Evolutionary conservation across 2,113 vertebrate species (phyloP).

Genomic region (Ceyx cyanopectus): DNA sequence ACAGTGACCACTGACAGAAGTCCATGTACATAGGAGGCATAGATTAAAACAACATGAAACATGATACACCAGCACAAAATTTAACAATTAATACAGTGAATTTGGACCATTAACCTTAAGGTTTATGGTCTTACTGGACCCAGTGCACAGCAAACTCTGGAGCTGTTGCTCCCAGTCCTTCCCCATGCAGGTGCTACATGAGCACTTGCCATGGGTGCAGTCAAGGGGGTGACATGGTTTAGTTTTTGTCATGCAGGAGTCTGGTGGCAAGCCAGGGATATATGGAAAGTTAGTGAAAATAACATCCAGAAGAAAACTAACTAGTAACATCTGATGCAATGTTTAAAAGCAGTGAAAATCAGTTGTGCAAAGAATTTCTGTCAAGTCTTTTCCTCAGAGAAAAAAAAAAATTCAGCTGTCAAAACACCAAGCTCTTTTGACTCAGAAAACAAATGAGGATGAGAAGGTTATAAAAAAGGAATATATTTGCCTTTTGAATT

Average conservation of each 20-base stretch:
- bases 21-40: not conserved
- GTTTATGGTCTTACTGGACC: not conserved
- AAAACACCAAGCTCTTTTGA: conserved; percentile 47
- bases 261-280: not conserved
- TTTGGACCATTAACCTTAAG: not conserved
- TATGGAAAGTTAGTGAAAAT: not conserved
- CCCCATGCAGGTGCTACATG: accelerated
- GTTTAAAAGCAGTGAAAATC: not conserved
- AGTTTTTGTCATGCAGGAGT: not conserved
- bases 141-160: not conserved
- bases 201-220: not conserved
- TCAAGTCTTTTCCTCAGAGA: not conserved
- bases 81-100: not conserved
- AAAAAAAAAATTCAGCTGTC: not conserved
- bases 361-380: conserved; percentile 18
- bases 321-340: not conserved
- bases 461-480: conserved; percentile 6
- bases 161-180: not conserved
- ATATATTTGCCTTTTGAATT: conserved; percentile 23
- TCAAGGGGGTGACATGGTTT: not conserved
- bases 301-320: not conserved
- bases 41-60: not conserved
- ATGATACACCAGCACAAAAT: not conserved
- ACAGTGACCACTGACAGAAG: not conserved
- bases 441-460: conserved; percentile 51